Evolutionary conservation across 2,888 invertebrate genomes (phyloP).

Genomic region (Teleogryllus oceanicus): DNA sequence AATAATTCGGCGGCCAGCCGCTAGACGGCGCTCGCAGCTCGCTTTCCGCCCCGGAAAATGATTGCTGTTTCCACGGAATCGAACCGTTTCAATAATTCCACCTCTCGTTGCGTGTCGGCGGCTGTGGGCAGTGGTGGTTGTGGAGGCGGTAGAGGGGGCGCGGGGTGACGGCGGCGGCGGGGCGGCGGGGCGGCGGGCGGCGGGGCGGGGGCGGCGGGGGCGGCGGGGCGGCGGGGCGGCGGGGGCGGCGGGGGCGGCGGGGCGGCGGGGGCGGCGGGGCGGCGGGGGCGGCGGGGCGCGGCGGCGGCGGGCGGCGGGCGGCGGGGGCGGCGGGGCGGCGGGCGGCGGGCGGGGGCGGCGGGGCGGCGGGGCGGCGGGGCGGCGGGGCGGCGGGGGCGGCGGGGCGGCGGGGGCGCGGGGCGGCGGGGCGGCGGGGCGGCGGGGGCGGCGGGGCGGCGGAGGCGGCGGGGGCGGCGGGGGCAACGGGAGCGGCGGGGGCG

Average conservation of each 20-base stretch:
- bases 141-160: not conserved
- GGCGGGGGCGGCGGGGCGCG: not conserved
- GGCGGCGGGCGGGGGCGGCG: not conserved
- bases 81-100: not conserved
- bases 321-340: not conserved
- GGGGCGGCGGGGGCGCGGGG: not conserved
- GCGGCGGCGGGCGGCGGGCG: not conserved
- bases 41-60: not conserved
- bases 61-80: not conserved
- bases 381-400: not conserved
- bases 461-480: not conserved
- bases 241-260: not conserved
- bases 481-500: not conserved
- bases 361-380: not conserved
- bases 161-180: too few species aligned
- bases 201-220: too few species aligned
- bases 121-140: not conserved
- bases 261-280: not conserved
- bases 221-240: not conserved
- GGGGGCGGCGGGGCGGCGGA: not conserved
- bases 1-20: not conserved
- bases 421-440: not conserved
- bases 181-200: too few species aligned
- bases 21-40: not conserved
- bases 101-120: not conserved